Evolutionary conservation across 2,888 invertebrate species (phyloP).

Genomic region (Andrena camellia): DNA sequence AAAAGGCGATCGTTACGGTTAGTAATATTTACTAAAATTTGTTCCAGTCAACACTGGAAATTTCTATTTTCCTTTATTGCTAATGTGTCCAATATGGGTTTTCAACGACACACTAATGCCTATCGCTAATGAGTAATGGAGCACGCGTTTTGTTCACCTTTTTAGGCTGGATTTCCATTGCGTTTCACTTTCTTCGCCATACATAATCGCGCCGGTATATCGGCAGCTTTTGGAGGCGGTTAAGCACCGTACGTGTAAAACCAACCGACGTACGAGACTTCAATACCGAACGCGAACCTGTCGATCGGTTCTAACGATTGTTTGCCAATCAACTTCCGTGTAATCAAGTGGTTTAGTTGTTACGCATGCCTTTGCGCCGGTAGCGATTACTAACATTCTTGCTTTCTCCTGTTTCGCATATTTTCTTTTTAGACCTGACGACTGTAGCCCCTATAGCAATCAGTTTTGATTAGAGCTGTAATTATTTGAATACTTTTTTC

Average conservation of each 20-base stretch:
- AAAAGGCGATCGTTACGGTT: too few relatives aligned
- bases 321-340: constrained; percentile 60
- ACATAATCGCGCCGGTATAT: constrained; percentile 46
- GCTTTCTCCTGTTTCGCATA: constrained; percentile 28
- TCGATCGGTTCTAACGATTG: constrained; percentile 60
- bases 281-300: constrained; percentile 42
- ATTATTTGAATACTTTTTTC: neutral
- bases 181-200: constrained; percentile 63
- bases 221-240: constrained; percentile 35
- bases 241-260: constrained; percentile 37
- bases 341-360: constrained; percentile 44
- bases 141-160: constrained; percentile 50
- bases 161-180: constrained; percentile 50
- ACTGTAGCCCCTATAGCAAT: neutral
- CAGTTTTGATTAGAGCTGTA: neutral
- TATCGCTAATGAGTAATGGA: constrained; percentile 50
- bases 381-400: constrained; percentile 41
- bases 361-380: constrained; percentile 36
- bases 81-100: constrained; percentile 38
- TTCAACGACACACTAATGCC: constrained; percentile 4
- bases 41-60: neutral
- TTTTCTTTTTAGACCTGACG: neutral
- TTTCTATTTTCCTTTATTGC: neutral
- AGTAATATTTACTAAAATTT: too few relatives aligned
- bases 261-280: constrained; percentile 27